A percentile compares a stretch with the other conserved stretches of the same genome.
Evolutionary conservation across 2,888 invertebrate species (phyloP).

Genomic region (Sarcophaga caerulescens): DNA sequence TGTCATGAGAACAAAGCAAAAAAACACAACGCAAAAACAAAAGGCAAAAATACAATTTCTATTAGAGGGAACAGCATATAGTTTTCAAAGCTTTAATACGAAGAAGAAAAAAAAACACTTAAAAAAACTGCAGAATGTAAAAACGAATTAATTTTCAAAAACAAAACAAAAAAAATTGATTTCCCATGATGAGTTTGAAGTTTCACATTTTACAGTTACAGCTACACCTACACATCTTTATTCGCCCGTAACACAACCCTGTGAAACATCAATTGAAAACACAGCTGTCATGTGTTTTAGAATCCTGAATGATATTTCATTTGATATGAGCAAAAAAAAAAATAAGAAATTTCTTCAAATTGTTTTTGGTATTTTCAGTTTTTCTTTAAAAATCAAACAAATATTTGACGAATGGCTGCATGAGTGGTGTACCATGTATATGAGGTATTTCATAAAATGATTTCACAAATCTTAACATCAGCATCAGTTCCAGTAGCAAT

Average conservation of each 20-base stretch:
- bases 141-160: neutral
- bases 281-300: conserved; percentile 27
- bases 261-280: neutral
- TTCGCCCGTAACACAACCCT: neutral
- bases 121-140: neutral
- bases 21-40: neutral
- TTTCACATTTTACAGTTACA: neutral
- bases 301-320: conserved; percentile 27
- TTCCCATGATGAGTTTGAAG: conserved; percentile 10
- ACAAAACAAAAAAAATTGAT: neutral
- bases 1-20: too few relatives aligned
- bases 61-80: conserved; percentile 1
- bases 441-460: too few relatives aligned
- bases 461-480: too few relatives aligned
- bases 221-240: neutral
- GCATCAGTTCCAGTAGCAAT: too few relatives aligned
- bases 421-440: too few relatives aligned
- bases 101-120: neutral
- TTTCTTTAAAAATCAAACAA: conserved; percentile 34
- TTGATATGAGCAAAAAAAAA: neutral
- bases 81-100: neutral
- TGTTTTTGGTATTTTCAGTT: conserved; percentile 2
- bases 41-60: conserved; percentile 2
- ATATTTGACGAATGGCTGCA: conserved; percentile 27
- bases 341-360: conserved; percentile 2